A percentile compares a stretch with the other conserved stretches of the same genome.
These are phyloP conservation scores for Poicephalus gulielmi DNA, from an alignment of 2,113 vertebrate genomes.

Conservation along the genomic window DNA sequence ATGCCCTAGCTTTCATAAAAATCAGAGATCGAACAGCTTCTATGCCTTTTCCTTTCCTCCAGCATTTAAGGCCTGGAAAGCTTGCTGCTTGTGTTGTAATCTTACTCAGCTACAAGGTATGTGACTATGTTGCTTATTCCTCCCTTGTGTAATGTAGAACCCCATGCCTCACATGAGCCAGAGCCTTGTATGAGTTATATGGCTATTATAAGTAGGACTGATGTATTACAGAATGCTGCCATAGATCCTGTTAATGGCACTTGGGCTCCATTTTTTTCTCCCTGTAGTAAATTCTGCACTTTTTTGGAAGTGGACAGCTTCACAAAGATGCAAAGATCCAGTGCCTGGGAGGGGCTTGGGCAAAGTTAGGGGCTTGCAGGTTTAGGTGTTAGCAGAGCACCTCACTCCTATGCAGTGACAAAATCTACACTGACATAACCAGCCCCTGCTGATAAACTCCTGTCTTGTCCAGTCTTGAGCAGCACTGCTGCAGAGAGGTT, in stretches of 20 bases:
- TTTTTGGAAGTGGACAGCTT: conserved; percentile 1
- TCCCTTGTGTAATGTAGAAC: conserved; percentile 63
- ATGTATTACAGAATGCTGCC: conserved; percentile 60
- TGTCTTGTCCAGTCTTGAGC: neutral
- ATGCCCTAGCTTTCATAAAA: neutral
- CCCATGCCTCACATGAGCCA: conserved; percentile 52
- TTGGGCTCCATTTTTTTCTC: conserved; percentile 8
- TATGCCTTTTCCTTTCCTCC: neutral
- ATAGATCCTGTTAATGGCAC: conserved; percentile 65
- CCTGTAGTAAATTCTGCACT: conserved; percentile 38
- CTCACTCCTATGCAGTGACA: neutral
- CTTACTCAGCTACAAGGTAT: conserved; percentile 9
- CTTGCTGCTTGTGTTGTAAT: conserved; percentile 9
- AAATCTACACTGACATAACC: neutral
- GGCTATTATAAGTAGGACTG: conserved; percentile 74
- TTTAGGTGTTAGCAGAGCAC: neutral
- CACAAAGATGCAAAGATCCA: neutral
- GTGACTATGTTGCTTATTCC: conserved; percentile 59
- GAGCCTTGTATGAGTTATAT: conserved; percentile 66
- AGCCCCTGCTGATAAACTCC: neutral
- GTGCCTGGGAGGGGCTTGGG: neutral
- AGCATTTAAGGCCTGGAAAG: conserved; percentile 8
- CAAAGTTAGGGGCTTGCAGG: neutral
- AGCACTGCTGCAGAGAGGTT: neutral
- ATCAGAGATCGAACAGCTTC: neutral